Evolutionary conservation across 2,888 invertebrate species (phyloP), one percentile per base, ranked within the genome.

Genomic region (Geotrupes spiniger): DNA sequence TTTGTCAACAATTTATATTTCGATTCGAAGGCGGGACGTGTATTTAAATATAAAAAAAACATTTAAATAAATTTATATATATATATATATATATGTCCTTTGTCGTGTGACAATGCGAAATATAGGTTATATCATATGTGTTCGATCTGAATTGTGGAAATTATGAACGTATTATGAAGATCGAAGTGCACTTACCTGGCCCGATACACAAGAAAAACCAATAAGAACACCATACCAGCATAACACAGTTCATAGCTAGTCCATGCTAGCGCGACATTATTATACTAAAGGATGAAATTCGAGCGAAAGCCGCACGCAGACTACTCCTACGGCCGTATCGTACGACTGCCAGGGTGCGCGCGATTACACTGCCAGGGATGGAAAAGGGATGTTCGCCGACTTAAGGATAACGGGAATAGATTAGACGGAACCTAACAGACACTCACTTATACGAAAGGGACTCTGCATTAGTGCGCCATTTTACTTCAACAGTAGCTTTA

Each of bases 231-330:
- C 33, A 33, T 33, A 33, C 8, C 11, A 33, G 9, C 33, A 33
- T 12, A 15, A 33, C 33, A 33, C 33, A 14, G 33, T 33, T 33
- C 33, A 33, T 33, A 33, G 33, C 11, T 33, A 33, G 10, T 14
- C 33, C 33, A 33, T 33, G 33, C 33, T 33, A 33, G 15, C 33
- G 14, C n/a, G 15, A 15, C 11, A 33, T 12, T 12, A 9, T 33
- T 33, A 8, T 15, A 33, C 33, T 15, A 33, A 15, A 33, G 8
- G 33, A 21, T 14, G 33, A 12, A 15, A 8, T 33, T 15, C 33
- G 9, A 12, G 15, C 33, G 33, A 14, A 8, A 33, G 33, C 15
- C 33, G 14, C 33, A 33, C 33, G 12, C 15, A 33, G 33, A 33
- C 33, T 33, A 33, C 14, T 33, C 15, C 33, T 15, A 10, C 33